Evolutionary conservation across 2,888 invertebrate species (phyloP).

Genomic region (Drepana falcataria): DNA sequence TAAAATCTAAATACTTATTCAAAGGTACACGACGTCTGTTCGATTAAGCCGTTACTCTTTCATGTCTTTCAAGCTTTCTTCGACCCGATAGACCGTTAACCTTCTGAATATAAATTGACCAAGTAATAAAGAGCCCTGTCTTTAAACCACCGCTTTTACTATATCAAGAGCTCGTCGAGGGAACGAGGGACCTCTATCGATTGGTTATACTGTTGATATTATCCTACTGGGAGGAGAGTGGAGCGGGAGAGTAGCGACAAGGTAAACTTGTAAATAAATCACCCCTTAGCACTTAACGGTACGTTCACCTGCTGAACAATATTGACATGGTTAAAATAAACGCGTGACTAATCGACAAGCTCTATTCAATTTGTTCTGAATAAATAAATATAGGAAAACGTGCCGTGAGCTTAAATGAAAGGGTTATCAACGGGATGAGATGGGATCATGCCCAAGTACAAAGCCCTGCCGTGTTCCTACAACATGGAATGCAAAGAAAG

Average conservation of each 20-base stretch:
- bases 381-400: neutral
- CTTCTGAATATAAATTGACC: constrained; percentile 34
- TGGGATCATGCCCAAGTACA: no score
- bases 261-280: constrained; percentile 58
- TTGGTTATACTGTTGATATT: constrained; percentile 33
- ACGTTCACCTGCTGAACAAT: constrained; percentile 52
- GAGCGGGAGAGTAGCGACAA: constrained; percentile 25
- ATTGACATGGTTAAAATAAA: constrained; percentile 26
- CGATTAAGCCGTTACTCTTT: constrained; percentile 23
- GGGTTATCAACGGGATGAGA: no score
- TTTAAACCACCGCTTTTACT: constrained; percentile 16
- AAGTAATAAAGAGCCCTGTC: constrained; percentile 33
- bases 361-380: constrained; percentile 19
- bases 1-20: neutral
- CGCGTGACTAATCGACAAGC: constrained; percentile 30
- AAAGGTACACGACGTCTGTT: constrained; percentile 8
- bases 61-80: constrained; percentile 21
- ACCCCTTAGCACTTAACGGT: constrained; percentile 42
- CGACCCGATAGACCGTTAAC: constrained; percentile 38
- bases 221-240: constrained; percentile 25
- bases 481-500: no score
- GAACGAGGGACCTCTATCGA: constrained; percentile 32
- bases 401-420: neutral
- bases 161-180: constrained; percentile 24
- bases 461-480: no score